Conservation (phyloP, 2,113 vertebrate species). For the Cinclus mexicanus region DNA sequence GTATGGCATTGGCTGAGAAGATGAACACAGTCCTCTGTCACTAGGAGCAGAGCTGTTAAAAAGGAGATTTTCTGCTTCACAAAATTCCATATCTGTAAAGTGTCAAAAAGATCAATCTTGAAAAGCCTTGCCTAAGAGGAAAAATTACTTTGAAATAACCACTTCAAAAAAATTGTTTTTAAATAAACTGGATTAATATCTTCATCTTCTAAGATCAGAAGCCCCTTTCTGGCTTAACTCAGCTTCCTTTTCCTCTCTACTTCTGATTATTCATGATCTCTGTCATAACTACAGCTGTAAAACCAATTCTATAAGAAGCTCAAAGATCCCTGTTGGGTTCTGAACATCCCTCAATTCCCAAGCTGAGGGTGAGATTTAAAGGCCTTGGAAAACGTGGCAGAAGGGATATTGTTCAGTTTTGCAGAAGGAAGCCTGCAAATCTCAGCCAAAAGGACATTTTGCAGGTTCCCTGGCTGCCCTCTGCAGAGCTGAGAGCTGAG, state of each 20-base stretch:
- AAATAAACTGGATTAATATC: background rate
- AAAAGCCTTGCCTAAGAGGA: background rate
- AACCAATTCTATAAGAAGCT: background rate
- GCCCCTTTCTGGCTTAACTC: background rate
- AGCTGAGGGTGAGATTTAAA: background rate
- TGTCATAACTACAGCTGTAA: background rate
- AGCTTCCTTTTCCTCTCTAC: background rate
- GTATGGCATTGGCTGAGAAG: background rate
- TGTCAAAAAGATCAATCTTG: background rate
- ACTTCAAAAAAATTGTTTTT: background rate
- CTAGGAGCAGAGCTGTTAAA: background rate
- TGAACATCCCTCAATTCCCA: background rate
- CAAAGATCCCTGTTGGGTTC: background rate
- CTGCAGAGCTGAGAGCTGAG: background rate
- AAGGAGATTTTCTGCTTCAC: background rate
- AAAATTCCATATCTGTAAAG: background rate
- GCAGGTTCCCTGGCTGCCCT: background rate
- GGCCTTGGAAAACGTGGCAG: background rate
- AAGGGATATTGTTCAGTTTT: background rate
- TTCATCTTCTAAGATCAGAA: background rate
- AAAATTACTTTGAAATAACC: background rate
- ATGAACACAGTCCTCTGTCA: background rate
- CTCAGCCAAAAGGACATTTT: background rate
- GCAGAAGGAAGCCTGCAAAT: background rate
- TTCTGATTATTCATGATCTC: background rate